Evolutionary conservation across 2,797 vertebrate genomes (phyloP), one percentile per base, ranked within the genome.

Genomic region (Limosa lapponica): DNA sequence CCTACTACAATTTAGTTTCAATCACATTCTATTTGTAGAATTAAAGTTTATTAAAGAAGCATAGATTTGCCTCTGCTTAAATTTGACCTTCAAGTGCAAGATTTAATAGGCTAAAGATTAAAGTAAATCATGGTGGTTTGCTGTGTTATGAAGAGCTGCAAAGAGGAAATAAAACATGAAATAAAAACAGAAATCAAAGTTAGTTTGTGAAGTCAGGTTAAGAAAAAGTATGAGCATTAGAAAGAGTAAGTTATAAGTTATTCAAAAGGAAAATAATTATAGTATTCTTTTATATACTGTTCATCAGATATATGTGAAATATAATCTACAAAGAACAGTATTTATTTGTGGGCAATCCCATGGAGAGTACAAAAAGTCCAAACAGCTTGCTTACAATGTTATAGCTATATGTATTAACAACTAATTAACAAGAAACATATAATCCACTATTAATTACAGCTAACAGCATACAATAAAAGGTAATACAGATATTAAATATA

Each of bases 51-150:
- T 96, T 93, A 95, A 92, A 96, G 66, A 69, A 93, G 57, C 49
- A 72, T 11, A 89, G 24, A 87, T 94, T 92, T 87, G 46, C 79
- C 65, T 94, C 39, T 96, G 64, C 85, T 97, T 93, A 96, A 94
- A 95, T 93, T 24, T 97, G 97, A 97, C 91, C 96, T 97, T 97
- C 91, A 91, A 96, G 46, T 58, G 8, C 17, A 90, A 96, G 82
- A 95, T 95, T 93, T 96, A 97, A 96, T 86, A 96, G 93, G 36
- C 62, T 90, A n/a, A 51, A 88, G 61, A 90, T 91, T 91, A 90
- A 71, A 95, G 82, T 81, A 94, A 88, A 87, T 81, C 72, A 90
- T 3, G 5, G 39, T 70, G 62, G 51, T 66, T 96, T 91, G 70
- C 44, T 87, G 8, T 9, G 14, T 54, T 90, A 87, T 8, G 51